Base-by-base conservation (phyloP, 2,113 vertebrate species). In the Chloroceryle aenea region DNA sequence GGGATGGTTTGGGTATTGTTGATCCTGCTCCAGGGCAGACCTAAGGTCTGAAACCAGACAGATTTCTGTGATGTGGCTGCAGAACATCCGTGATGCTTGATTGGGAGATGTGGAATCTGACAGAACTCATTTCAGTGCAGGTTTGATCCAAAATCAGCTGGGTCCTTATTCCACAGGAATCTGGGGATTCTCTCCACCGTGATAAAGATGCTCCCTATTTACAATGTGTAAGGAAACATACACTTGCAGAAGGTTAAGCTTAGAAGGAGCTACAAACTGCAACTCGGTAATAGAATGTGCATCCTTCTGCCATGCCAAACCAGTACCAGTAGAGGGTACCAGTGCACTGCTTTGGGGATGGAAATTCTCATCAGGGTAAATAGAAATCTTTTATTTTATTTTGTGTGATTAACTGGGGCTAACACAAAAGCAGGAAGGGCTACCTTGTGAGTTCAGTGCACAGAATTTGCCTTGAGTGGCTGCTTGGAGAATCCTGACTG, bases 251-350 rank as follows among this genome's bases (percentile, higher is more conserved):
- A 26, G 56, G 21, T 34, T 5, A 6, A 9, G n/a, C 59, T 0
- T 69, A 0, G 4, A 36, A 23, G 45, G 53, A 7, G 56, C 21
- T 48, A 1, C 7, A 5, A n/a, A 27, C 30, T n/a, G 15, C 4
- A 18, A 4, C 30, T 63, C 16, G 52, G 29, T 9, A 21, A 6
- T 3, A 2, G 4, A 14, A 3, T 2, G 27, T 27, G 32, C 29
- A 7, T 47, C 20, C n/a, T 3, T 4, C 32, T 89, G 97, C 87
- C 62, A 6, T 96, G 96, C 34, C 71, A 17, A 1, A 6, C 0
- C 5, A 2, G 0, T 0, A 30, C 96, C 98, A 94, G 97, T 58
- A 98, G 98, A 95, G 97, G 97, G 97, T 7, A 62, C 17, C 74
- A 71, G n/a, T 2, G 79, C 91, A 71, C 97, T 43, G 32, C n/a